Conservation (phyloP, 2,113 vertebrate species). For the Campylomormyrus numenius region DNA sequence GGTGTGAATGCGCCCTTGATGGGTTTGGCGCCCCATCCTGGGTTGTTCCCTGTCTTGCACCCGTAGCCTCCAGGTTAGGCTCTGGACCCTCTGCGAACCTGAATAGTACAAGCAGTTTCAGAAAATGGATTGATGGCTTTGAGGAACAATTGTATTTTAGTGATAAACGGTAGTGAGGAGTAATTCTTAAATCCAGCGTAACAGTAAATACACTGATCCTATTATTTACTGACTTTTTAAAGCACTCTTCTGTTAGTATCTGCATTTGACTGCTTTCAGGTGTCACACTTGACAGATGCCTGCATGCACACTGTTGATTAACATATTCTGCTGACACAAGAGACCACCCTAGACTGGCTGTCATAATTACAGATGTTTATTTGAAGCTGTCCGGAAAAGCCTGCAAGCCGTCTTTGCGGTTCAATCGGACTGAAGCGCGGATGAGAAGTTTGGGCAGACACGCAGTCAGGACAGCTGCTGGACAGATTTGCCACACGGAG, state of each 20-base stretch:
- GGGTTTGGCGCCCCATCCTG: no score
- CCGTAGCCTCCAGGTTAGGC: no score
- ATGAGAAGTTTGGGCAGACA: neutral
- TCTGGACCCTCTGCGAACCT: no score
- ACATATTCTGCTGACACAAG: neutral
- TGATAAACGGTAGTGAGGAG: neutral
- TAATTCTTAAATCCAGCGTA: neutral
- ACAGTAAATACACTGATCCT: neutral
- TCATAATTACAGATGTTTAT: neutral
- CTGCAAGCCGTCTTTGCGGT: neutral
- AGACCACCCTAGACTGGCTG: neutral
- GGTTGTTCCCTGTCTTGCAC: no score
- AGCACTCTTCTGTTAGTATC: neutral
- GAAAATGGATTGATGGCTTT: neutral
- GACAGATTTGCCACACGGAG: neutral
- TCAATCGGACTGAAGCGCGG: neutral
- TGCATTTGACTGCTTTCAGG: neutral
- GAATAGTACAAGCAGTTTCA: no score
- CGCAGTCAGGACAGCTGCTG: constrained; percentile 1
- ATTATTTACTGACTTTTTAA: neutral
- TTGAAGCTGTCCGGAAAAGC: neutral
- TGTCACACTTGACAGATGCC: neutral
- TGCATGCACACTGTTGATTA: neutral
- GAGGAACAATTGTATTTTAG: neutral
- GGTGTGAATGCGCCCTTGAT: no score